Evolutionary conservation across 37 sponge, comb jelly and placozoan genomes (phyloP), one percentile per base, ranked within the genome.

Genomic region (Bolinopsis microptera): DNA sequence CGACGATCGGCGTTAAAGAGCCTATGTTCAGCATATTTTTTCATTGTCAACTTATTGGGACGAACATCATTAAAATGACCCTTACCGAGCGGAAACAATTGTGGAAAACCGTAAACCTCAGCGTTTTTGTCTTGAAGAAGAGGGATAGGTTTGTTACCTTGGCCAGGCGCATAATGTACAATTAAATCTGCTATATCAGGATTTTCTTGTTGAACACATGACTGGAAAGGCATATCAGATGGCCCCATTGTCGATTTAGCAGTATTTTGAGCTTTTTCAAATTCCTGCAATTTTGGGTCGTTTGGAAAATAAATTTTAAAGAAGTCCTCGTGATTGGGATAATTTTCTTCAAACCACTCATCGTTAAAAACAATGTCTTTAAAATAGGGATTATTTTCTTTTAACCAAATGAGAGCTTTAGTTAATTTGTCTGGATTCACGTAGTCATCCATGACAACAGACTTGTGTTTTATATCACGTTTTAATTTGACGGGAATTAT

Each of bases 31-130:
- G 38, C 36, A 33, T 80, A 80, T 2, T 13, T 3, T 80, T 80
- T 80, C 8, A 80, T 1, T 13, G 83, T 35, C 38, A 80, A 31
- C 23, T 80, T 80, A 5, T 36, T 23, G 13, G 38, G 31, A 2
- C 35, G 38, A 22, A 35, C 83, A 35, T 80, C 83, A 33, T 80
- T 22, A 23, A 80, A 80, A 31, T 80, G 83, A 23, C 83, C 83
- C 35, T 33, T 80, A 2, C 83, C 83, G 13, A 80, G 23, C 8
- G 83, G 83, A 80, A 80, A 80, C 38, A 36, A 35, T 22, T 13
- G 3, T 5, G 83, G 83, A 80, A 80, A 80, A 13, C 27, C 37
- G 36, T 35, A 31, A 35, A 8, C 2, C 36, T n/a, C n/a, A n/a
- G n/a, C n/a, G n/a, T n/a, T n/a, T n/a, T n/a, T n/a, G n/a, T n/a